A percentile compares a stretch with the other conserved stretches of the same genome.
Evolutionary conservation across 2,888 invertebrate species (phyloP).

Genomic region (Lymantria monacha): DNA sequence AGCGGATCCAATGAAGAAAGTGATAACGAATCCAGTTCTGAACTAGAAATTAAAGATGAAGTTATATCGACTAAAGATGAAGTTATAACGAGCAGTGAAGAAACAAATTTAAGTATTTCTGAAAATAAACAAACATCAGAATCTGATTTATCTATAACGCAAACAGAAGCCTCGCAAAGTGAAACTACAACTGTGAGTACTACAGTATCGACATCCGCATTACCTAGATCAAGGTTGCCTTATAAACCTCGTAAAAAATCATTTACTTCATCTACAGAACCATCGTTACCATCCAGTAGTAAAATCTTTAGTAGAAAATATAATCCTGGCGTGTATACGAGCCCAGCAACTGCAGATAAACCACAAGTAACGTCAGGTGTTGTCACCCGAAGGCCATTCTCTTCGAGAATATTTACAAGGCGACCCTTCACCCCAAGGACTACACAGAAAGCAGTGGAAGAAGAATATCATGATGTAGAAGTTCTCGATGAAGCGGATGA

Average conservation of each 20-base stretch:
- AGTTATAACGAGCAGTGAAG: slow-evolving; percentile 44
- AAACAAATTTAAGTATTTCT: slow-evolving; percentile 48
- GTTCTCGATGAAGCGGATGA: slow-evolving; percentile 51
- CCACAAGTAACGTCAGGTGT: slow-evolving; percentile 44
- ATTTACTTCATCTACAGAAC: slow-evolving; percentile 70
- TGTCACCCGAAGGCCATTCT: slow-evolving; percentile 63
- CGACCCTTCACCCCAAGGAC: slow-evolving; percentile 68
- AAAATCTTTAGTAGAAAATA: slow-evolving; percentile 75
- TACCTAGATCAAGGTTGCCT: slow-evolving; percentile 58
- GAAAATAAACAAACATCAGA: slow-evolving; percentile 35
- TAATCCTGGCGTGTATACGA: slow-evolving; percentile 73
- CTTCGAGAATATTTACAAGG: slow-evolving; percentile 61
- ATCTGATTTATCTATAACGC: slow-evolving; percentile 24
- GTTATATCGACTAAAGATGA: slow-evolving; percentile 45
- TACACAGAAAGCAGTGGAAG: slow-evolving; percentile 59
- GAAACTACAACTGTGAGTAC: slow-evolving; percentile 61
- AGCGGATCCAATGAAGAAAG: neutral
- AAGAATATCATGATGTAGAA: slow-evolving; percentile 65
- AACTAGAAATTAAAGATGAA: slow-evolving; percentile 20
- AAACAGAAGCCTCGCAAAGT: slow-evolving; percentile 39
- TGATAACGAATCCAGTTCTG: neutral
- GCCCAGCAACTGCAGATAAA: slow-evolving; percentile 63
- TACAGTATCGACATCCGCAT: slow-evolving; percentile 39
- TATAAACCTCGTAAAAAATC: slow-evolving; percentile 67
- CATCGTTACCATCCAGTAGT: slow-evolving; percentile 57